Base-by-base conservation (phyloP, 2,113 vertebrate genomes). In the Apeltes quadracus region DNA sequence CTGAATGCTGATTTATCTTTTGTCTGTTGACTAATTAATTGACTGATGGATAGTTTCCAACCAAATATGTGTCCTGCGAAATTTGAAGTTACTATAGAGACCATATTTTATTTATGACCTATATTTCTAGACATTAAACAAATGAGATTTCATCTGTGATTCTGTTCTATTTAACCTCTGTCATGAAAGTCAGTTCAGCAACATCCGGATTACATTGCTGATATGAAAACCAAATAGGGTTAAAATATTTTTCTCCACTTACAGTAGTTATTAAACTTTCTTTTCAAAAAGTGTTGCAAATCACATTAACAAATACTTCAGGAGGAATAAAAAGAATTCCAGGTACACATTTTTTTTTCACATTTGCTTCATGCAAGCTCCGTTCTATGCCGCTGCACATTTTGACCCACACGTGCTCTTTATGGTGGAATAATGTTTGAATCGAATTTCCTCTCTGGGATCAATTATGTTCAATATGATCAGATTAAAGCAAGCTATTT, bases 401-500 rank as follows among this genome's bases (percentile, higher is more conserved):
- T 59, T 14, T 46, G 10, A 25, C 56, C 20, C 16, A 58, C 44
- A 12, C 41, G 18, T 25, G 25, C 38, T 38, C 48, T 46, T 29
- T 2, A 62, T 61, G 27, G 7, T 15, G 32, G 2, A 46, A 36
- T 65, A 16, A 46, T 25, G 5, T 25, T 22, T 61, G 11, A 71
- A 75, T 78, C 9, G 0, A 61, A 64, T 75, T 72, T 70, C 36
- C 58, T 63, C 46, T 44, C 11, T 23, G 34, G 8, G n/a, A 20
- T 44, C 57, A 57, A 54, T 43, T 4, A 15, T n/a, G 29, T 61
- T 59, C 23, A 61, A 57, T 66, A 56, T 50, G 2, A 53, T 56
- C 14, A 43, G 68, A 69, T 43, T 57, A 2, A 62, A 48, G 46
- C 53, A 71, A 41, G 22, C 38, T 39, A 63, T 75, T 75, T 62